Percentiles rank a stretch among this genome's conserved stretches.
These are phyloP conservation scores for Bathynomus jamesi DNA, from an alignment of 1,140 invertebrate species.

Conservation along the genomic window DNA sequence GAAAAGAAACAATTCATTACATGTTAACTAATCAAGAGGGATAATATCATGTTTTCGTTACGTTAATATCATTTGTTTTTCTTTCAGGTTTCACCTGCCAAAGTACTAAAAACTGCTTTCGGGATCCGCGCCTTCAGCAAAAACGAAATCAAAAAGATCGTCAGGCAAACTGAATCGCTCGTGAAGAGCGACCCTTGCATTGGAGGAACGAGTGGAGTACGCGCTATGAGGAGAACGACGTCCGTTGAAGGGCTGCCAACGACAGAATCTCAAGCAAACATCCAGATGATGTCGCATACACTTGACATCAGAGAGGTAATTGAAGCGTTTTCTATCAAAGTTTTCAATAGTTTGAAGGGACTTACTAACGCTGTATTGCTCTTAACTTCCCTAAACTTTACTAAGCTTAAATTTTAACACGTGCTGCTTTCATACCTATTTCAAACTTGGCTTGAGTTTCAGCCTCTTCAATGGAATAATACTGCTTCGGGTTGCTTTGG, in stretches of 20 bases:
- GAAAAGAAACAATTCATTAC: neutral
- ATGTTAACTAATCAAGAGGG: neutral
- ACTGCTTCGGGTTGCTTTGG: slow-evolving; percentile 16
- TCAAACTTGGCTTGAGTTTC: no score
- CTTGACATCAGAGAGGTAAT: slow-evolving; percentile 81
- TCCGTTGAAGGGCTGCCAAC: slow-evolving; percentile 81
- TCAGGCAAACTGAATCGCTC: slow-evolving; percentile 84
- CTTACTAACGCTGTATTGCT: neutral
- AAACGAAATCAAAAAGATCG: slow-evolving; percentile 81
- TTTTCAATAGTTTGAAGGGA: neutral
- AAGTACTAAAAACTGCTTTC: slow-evolving; percentile 80
- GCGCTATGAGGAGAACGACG: slow-evolving; percentile 62
- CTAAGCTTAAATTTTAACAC: neutral
- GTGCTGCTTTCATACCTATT: no score
- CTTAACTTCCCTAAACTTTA: neutral
- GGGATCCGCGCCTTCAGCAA: slow-evolving; percentile 83
- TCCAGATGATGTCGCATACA: slow-evolving; percentile 87
- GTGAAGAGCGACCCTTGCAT: slow-evolving; percentile 55
- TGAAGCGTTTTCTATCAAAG: neutral
- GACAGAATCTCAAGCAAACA: slow-evolving; percentile 82
- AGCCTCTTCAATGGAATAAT: neutral
- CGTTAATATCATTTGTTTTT: slow-evolving; percentile 7
- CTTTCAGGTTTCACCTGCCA: slow-evolving; percentile 61
- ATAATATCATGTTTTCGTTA: neutral
- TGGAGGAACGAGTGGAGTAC: slow-evolving; percentile 53